Evolutionary conservation across 1,140 invertebrate genomes (phyloP).

Genomic region (Drosophila burlai): DNA sequence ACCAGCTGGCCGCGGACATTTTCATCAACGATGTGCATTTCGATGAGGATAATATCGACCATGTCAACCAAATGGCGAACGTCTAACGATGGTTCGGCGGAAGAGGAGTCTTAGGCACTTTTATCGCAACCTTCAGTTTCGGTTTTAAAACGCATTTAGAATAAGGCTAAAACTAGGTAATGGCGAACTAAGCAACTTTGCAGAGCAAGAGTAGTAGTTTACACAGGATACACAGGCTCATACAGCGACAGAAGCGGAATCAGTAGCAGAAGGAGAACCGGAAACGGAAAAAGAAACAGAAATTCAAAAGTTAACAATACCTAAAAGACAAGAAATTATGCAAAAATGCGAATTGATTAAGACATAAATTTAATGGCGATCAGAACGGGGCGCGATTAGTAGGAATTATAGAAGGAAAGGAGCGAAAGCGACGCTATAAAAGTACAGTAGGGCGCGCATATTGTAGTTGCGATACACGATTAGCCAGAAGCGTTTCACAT

Average conservation of each 20-base stretch:
- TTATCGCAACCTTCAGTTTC: slow-evolving; percentile 75
- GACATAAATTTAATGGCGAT: slow-evolving; percentile 71
- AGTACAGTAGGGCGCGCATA: slow-evolving; percentile 71
- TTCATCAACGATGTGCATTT: slow-evolving; percentile 85
- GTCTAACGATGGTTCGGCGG: slow-evolving; percentile 73
- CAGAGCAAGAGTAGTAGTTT: slow-evolving; percentile 48
- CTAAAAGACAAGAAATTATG: slow-evolving; percentile 82
- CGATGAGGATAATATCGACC: slow-evolving; percentile 79
- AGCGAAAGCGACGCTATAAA: slow-evolving; percentile 36
- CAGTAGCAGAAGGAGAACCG: slow-evolving; percentile 7
- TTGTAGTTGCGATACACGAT: slow-evolving; percentile 77
- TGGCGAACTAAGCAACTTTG: slow-evolving; percentile 48
- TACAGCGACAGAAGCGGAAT: slow-evolving; percentile 28
- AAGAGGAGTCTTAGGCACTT: slow-evolving; percentile 58
- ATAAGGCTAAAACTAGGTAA: slow-evolving; percentile 56
- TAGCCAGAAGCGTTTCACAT: slow-evolving; percentile 59
- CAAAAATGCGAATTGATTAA: slow-evolving; percentile 81
- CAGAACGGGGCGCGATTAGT: slow-evolving; percentile 42
- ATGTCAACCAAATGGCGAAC: slow-evolving; percentile 83
- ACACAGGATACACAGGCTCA: slow-evolving; percentile 37
- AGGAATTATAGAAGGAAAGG: slow-evolving; percentile 29
- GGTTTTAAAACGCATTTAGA: slow-evolving; percentile 69
- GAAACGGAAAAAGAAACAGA: slow-evolving; percentile 57
- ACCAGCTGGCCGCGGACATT: slow-evolving; percentile 73
- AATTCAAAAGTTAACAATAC: slow-evolving; percentile 84